Percentiles rank a stretch among this genome's conserved stretches.
Conservation (phyloP, 2,888 invertebrate species). For the Xanthostigma xanthostigma region DNA sequence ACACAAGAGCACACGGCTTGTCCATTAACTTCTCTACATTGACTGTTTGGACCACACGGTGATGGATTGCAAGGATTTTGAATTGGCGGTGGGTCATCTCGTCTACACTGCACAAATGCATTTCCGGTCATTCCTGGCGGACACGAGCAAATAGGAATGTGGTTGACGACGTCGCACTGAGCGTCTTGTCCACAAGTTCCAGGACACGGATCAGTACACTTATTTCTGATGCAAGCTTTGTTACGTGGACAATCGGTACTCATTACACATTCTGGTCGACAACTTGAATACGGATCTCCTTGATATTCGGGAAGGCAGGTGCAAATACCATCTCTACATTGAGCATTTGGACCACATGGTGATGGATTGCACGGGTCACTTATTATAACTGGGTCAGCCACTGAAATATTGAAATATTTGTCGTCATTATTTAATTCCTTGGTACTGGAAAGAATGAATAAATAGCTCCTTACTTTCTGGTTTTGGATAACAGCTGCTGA, state of each 20-base stretch:
- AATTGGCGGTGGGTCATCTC: constrained; percentile 14
- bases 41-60: constrained; percentile 51
- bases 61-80: constrained; percentile 42
- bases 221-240: constrained; percentile 61
- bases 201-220: constrained; percentile 75
- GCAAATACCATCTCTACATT: constrained; percentile 57
- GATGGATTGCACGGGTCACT: constrained; percentile 44
- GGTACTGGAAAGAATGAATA: not conserved
- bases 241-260: constrained; percentile 65
- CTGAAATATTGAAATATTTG: constrained; percentile 21
- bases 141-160: constrained; percentile 44
- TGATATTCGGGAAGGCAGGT: constrained; percentile 59
- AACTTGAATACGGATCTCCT: constrained; percentile 63
- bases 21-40: constrained; percentile 42
- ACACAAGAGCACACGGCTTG: constrained; percentile 50
- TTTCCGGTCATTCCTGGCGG: constrained; percentile 48
- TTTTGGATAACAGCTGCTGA: constrained; percentile 34
- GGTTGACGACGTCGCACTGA: constrained; percentile 64
- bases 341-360: constrained; percentile 64
- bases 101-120: constrained; percentile 48
- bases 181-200: constrained; percentile 66
- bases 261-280: constrained; percentile 67
- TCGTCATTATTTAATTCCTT: not conserved
- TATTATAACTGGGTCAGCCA: constrained; percentile 22
- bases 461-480: constrained; percentile 11